A percentile compares a stretch with the other conserved stretches of the same genome.
Conservation (phyloP, 1,140 invertebrate genomes). For the Drosophila malerkotliana region DNA sequence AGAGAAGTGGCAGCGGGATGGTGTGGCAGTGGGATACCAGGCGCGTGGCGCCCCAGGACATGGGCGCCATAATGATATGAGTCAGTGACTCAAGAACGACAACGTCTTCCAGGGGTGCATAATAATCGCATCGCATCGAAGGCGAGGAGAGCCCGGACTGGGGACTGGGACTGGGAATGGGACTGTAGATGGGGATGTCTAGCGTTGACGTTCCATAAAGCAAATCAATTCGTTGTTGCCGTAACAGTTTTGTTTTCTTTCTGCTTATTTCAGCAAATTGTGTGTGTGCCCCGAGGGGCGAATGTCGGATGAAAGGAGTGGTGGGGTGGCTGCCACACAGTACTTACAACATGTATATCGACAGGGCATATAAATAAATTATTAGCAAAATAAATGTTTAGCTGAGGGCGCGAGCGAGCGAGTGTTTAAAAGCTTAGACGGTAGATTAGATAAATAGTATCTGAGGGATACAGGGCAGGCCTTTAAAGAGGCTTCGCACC, state of each 20-base stretch:
- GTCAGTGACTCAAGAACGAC: conserved; percentile 60
- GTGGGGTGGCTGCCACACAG: neutral
- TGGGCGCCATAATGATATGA: conserved; percentile 74
- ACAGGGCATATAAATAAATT: conserved; percentile 78
- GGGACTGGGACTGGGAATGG: neutral
- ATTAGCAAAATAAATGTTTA: conserved; percentile 77
- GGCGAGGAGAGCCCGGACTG: neutral
- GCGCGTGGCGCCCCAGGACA: conserved; percentile 68
- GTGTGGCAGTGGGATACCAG: conserved; percentile 14
- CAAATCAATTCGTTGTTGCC: conserved; percentile 69
- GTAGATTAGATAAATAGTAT: conserved; percentile 22
- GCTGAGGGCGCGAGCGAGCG: conserved; percentile 30
- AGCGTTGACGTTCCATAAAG: conserved; percentile 75
- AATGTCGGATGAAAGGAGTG: neutral
- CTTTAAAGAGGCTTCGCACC: neutral
- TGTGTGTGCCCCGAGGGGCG: conserved; percentile 55
- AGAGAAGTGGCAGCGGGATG: neutral
- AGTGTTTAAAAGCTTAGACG: conserved; percentile 24
- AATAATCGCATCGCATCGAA: conserved; percentile 61
- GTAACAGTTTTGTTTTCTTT: conserved; percentile 45
- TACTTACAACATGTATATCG: conserved; percentile 68
- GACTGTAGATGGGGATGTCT: conserved; percentile 9
- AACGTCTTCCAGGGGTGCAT: conserved; percentile 56
- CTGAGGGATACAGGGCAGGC: too few relatives aligned
- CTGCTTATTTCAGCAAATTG: conserved; percentile 76